Base-by-base conservation (phyloP, 2,888 invertebrate genomes). In the Endomychus coccineus region DNA sequence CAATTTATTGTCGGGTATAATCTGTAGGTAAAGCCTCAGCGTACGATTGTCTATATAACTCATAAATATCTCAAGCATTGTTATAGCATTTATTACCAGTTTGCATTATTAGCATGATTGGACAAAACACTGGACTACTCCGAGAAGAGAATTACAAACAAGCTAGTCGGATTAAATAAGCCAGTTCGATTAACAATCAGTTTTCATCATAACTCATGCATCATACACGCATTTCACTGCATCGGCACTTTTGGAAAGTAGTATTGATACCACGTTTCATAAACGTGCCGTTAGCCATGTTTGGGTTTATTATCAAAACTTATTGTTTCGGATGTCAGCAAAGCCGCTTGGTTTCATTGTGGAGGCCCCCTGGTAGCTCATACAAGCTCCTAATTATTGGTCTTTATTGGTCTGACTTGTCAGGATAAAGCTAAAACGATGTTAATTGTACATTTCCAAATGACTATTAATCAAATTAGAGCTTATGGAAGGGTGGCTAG, bases 81-180 rank as follows among this genome's bases (percentile, higher is more conserved):
- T n/a, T n/a, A n/a, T n/a, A n/a, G n/a, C n/a, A n/a, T n/a, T n/a
- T n/a, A n/a, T n/a, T n/a, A n/a, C n/a, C n/a, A n/a, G n/a, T n/a
- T n/a, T 45, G 50, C 49, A 48, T 52, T 54, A 57, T 57, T 56
- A 55, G 54, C 51, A 54, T 55, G 55, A 57, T 56, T 55, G 56
- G 48, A 52, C 51, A 52, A 49, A 56, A 50, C 51, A 49, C 42
- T 49, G 42, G 44, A 40, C 45, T 16, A 28, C 29, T 32, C 39
- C 49, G 50, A 44, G 46, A 46, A 45, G 48, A 45, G 55, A 53
- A 52, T 50, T 50, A 52, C 52, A 52, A 55, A 54, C 55, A 50
- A 50, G 42, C 37, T 39, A 44, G 48, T 42, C 43, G 44, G 45
- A 50, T 54, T 49, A 51, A 55, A 50, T 54, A 47, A 53, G 54